Evolutionary conservation across 1,140 invertebrate genomes (phyloP).

Genomic region (Musca vetustissima): DNA sequence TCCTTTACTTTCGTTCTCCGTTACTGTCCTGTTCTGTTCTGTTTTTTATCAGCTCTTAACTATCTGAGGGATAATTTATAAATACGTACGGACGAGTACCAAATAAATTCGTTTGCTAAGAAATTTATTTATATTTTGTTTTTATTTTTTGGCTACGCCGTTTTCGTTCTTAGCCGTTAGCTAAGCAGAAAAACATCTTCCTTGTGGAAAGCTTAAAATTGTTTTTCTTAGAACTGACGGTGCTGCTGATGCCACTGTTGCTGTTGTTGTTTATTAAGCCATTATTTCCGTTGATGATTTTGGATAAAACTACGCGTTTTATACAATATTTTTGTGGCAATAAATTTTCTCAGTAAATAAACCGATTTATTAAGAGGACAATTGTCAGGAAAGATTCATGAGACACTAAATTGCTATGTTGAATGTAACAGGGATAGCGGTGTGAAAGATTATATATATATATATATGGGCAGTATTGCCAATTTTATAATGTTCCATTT

Average conservation of each 20-base stretch:
- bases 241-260: too few species aligned
- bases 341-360: slow-evolving; percentile 15
- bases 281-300: slow-evolving; percentile 23
- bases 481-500: too few species aligned
- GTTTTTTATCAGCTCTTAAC: slow-evolving; percentile 16
- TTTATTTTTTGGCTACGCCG: neutral
- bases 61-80: slow-evolving; percentile 22
- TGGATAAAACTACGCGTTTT: slow-evolving; percentile 18
- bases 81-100: slow-evolving; percentile 6
- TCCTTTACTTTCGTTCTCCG: neutral
- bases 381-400: too few species aligned
- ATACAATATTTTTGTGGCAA: slow-evolving; percentile 5
- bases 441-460: too few species aligned
- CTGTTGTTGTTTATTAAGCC: slow-evolving; percentile 16
- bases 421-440: too few species aligned
- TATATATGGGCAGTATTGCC: too few species aligned
- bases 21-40: neutral
- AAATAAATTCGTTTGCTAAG: slow-evolving; percentile 21
- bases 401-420: too few species aligned
- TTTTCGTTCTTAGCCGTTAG: too few species aligned
- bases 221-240: slow-evolving; percentile 2
- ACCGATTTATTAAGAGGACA: slow-evolving; percentile 18
- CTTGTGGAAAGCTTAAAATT: neutral
- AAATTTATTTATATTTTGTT: slow-evolving; percentile 15
- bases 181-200: too few species aligned